Evolutionary conservation across 2,888 invertebrate genomes (phyloP), one percentile per base, ranked within the genome.

Genomic region (Clunio marinus): DNA sequence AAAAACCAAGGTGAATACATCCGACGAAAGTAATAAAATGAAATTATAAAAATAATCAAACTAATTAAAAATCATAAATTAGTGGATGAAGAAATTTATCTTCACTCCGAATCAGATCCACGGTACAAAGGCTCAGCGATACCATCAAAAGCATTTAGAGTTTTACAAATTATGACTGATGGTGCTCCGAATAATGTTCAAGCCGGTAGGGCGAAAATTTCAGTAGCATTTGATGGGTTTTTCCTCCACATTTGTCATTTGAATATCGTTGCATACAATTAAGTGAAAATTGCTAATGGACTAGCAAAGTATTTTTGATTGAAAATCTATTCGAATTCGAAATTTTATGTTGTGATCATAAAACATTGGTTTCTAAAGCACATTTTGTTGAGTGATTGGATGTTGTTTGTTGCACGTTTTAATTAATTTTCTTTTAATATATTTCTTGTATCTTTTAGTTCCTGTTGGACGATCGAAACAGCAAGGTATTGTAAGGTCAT

Each of bases 61-160:
- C 10, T 32, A 45, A 15, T 13, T 20, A 67, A 60, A 24, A 55
- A 45, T 25, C 8, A 69, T 72, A 70, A 66, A 70, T 35, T 71
- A 82, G 81, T 83, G 73, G 83, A 83, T 72, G 81, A 81, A 69
- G 83, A 83, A 58, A 76, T 75, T 71, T 82, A 78, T 72, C 78
- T 83, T 68, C 83, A 84, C 75, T 80, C 80, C 73, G 83, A 82
- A 73, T 80, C 81, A 72, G 84, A 86, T 74, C 85, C 85, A 57
- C 80, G 85, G 74, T 85, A 84, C 77, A 81, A 83, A 69, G 84
- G 85, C 51, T 80, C 83, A 32, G 81, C 83, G 71, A 87, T 87
- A 74, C 87, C 87, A 13, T 87, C 87, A 57, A 83, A 85, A 75
- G 85, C 87, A 71, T 88, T 88, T 77, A 82, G 84, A 74, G 83